phyloP scores from a whole-genome alignment of 2,797 vertebrate species.

The Microhierax caerulescens region DNA sequence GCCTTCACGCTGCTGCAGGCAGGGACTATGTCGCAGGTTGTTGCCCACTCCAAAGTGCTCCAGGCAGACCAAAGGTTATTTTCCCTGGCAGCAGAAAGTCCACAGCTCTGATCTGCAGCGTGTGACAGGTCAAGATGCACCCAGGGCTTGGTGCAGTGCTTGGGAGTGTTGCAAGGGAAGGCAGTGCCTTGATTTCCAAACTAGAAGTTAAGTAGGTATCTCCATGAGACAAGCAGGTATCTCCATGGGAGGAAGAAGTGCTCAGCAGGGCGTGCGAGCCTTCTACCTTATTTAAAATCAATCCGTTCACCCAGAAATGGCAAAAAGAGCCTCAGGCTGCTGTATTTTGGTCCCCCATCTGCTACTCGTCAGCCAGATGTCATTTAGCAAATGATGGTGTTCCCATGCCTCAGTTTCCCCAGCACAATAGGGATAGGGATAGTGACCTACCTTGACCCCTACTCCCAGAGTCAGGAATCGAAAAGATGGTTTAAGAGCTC shows the following conservation, averaged over 20 bases:
- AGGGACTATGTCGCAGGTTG: not conserved
- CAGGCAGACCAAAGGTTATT: not conserved
- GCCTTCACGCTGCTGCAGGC: not conserved
- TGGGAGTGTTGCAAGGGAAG: not conserved
- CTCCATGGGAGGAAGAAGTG: not conserved
- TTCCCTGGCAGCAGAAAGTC: not conserved
- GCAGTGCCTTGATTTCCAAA: not conserved
- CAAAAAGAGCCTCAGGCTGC: not conserved
- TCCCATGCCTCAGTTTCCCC: not conserved
- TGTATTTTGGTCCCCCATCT: not conserved
- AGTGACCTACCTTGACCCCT: not conserved
- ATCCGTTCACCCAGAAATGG: not conserved
- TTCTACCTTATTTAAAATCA: not conserved
- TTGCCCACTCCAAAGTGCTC: not conserved
- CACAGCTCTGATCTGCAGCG: not conserved
- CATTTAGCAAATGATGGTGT: not conserved
- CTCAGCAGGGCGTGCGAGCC: not conserved
- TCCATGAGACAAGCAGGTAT: not conserved
- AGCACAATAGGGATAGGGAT: not conserved
- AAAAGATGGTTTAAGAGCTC: not conserved
- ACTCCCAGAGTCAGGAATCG: not conserved
- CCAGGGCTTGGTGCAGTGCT: not conserved
- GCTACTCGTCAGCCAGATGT: not conserved
- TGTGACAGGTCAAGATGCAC: not conserved
- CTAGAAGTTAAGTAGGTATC: not conserved